phyloP scores from a whole-genome alignment of 2,113 vertebrate genomes.

The Shinisaurus crocodilurus region DNA sequence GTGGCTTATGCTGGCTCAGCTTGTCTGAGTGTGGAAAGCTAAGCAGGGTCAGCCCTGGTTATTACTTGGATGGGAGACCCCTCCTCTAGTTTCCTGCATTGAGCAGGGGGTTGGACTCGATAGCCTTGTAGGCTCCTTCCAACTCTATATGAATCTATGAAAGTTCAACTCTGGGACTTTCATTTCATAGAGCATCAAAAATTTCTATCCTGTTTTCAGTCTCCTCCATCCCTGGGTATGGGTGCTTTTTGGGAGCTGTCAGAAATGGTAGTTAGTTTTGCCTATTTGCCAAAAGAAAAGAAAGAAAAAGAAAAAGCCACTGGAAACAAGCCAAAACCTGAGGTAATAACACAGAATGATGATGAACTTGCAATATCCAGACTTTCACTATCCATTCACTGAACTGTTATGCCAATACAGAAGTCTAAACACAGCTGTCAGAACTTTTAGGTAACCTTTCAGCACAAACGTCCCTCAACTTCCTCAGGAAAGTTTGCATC shows the following conservation, averaged over 20 bases:
- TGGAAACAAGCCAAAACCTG: not conserved
- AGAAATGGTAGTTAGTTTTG: not conserved
- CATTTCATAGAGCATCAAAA: not conserved
- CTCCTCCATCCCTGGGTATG: not conserved
- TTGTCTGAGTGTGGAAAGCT: too few relatives aligned
- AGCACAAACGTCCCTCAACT: not conserved
- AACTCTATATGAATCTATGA: too few relatives aligned
- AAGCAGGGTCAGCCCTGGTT: too few relatives aligned
- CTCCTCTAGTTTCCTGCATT: too few relatives aligned
- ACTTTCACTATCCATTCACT: not conserved
- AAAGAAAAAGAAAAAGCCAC: not conserved
- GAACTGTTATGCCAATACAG: not conserved
- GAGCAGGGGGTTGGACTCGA: too few relatives aligned
- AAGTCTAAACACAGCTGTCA: not conserved
- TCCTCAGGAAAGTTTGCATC: not conserved
- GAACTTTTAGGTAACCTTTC: not conserved
- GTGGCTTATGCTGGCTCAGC: too few relatives aligned
- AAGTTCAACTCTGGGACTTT: not conserved
- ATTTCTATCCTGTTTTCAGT: not conserved
- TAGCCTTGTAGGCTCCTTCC: too few relatives aligned
- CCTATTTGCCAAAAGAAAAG: not conserved
- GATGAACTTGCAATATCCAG: not conserved
- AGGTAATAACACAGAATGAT: not conserved
- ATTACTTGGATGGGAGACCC: too few relatives aligned
- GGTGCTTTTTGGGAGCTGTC: not conserved